phyloP scores from a whole-genome alignment of 1,140 invertebrate species.

The Aphis craccivora region DNA sequence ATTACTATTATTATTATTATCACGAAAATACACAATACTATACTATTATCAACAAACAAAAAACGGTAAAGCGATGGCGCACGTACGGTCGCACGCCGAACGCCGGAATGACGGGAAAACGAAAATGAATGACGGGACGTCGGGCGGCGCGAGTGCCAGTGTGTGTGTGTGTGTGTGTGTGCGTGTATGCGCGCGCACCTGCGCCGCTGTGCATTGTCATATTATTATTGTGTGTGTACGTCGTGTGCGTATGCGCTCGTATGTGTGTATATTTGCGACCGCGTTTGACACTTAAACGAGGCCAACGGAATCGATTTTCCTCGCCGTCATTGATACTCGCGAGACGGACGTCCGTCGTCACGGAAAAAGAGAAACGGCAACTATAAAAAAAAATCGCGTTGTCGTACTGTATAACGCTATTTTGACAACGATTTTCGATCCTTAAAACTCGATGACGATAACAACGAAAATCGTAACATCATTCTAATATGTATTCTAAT shows the following conservation, averaged over 20 bases:
- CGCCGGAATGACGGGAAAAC: neutral
- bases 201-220: too few relatives aligned
- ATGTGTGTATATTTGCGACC: neutral
- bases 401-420: too few relatives aligned
- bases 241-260: neutral
- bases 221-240: neutral
- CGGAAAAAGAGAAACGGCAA: neutral
- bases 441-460: neutral
- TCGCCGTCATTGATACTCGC: neutral
- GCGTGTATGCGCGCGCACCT: neutral
- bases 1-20: too few relatives aligned
- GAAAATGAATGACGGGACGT: neutral
- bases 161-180: neutral
- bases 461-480: neutral
- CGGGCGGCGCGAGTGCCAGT: neutral
- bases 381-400: too few relatives aligned
- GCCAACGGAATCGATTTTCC: constrained; percentile 18
- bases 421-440: neutral
- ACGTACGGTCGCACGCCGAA: neutral
- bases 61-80: neutral
- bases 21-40: too few relatives aligned
- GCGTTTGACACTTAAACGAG: neutral
- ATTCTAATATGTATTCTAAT: neutral
- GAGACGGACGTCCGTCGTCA: neutral
- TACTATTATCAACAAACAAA: too few relatives aligned